Conservation (phyloP, 1,140 invertebrate genomes). For the Panagrolaimus sp. region DNA sequence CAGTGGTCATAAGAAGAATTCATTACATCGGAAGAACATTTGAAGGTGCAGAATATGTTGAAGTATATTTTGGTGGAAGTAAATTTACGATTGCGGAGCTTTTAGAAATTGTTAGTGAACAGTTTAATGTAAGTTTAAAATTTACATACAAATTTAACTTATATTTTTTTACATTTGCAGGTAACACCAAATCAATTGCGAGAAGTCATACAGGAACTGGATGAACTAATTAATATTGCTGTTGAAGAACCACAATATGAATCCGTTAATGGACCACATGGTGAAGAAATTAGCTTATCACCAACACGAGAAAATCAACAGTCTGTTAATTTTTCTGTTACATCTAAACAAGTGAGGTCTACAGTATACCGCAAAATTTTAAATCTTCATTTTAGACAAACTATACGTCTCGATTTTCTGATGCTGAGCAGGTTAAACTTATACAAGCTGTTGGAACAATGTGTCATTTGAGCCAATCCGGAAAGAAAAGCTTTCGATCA, state of each 20-base stretch:
- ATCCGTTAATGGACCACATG: not conserved
- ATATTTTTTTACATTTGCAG: not conserved
- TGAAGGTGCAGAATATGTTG: not conserved
- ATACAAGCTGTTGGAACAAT: slow-evolving; percentile 1
- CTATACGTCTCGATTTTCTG: not conserved
- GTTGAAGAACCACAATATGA: not conserved
- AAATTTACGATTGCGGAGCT: slow-evolving; percentile 6
- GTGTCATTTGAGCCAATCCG: not conserved
- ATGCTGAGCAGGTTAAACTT: not conserved
- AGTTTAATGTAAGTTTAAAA: not conserved
- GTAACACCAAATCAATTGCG: not conserved
- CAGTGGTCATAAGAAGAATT: not conserved
- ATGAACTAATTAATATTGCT: slow-evolving; percentile 5
- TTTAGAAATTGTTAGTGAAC: slow-evolving; percentile 1
- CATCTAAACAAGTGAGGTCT: not conserved
- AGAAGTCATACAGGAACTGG: not conserved
- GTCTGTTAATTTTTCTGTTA: not conserved
- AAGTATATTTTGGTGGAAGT: slow-evolving; percentile 2
- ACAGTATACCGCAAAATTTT: no score
- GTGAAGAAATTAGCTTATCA: not conserved
- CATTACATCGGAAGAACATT: slow-evolving; percentile 3
- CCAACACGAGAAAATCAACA: not conserved
- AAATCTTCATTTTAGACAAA: not conserved
- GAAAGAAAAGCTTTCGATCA: not conserved
- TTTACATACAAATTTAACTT: no score